Evolutionary conservation across 2,797 vertebrate species (phyloP).

Genomic region (Siniperca scherzeri): DNA sequence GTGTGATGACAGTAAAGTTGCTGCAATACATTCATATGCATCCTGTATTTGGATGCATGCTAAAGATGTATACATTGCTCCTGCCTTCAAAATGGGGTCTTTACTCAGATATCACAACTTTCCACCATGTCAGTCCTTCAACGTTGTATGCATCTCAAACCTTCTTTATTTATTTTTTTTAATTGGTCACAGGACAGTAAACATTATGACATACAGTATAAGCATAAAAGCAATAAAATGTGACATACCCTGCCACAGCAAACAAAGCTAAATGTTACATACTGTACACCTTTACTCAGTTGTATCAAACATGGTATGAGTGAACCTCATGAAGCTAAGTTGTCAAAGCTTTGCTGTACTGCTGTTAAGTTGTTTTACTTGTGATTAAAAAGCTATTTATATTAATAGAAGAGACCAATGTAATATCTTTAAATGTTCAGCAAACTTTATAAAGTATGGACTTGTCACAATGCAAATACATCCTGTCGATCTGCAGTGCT

Average conservation of each 20-base stretch:
- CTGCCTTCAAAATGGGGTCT: no score
- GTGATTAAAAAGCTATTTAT: neutral
- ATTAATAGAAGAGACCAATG: neutral
- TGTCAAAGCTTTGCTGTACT: neutral
- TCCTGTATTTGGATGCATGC: no score
- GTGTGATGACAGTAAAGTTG: no score
- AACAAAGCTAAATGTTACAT: neutral
- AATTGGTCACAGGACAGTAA: neutral
- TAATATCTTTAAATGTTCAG: neutral
- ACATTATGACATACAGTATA: neutral
- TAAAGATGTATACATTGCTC: no score
- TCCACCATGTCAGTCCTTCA: no score
- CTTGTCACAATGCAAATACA: neutral
- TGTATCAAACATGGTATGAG: neutral
- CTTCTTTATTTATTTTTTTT: no score
- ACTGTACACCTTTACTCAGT: neutral
- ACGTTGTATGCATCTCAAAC: no score
- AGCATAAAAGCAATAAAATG: neutral
- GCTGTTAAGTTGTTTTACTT: neutral
- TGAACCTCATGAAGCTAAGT: neutral
- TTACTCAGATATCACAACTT: no score
- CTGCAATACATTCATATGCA: no score
- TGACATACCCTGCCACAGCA: neutral
- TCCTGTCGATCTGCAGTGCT: neutral
- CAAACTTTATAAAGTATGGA: neutral